Conservation (phyloP, 2,113 vertebrate species). For the Dendropsophus ebraccatus region DNA sequence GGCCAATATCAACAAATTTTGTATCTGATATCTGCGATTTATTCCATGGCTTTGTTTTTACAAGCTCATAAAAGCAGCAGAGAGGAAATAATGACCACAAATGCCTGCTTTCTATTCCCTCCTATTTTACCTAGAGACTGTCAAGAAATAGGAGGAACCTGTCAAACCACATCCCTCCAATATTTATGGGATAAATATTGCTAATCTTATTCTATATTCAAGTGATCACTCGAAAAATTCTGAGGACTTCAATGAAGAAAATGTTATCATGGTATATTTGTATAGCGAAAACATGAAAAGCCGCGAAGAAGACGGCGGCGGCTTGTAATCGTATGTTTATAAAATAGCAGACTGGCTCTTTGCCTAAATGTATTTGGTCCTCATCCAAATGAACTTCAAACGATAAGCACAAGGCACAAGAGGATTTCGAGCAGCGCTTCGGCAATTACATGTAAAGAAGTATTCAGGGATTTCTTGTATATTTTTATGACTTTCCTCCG, state of each 20-base stretch:
- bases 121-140: background rate
- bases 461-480: background rate
- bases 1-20: background rate
- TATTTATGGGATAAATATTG: background rate
- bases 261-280: background rate
- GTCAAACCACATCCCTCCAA: background rate
- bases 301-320: background rate
- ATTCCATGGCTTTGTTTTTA: background rate
- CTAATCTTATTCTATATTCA: background rate
- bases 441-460: slow-evolving; percentile 47
- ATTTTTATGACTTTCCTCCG: slow-evolving; percentile 59
- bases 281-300: background rate
- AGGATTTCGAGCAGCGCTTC: slow-evolving; percentile 44
- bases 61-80: background rate
- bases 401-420: slow-evolving; percentile 59
- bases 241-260: background rate
- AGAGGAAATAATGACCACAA: background rate
- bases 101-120: background rate
- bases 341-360: slow-evolving; percentile 20
- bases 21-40: background rate
- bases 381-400: slow-evolving; percentile 66
- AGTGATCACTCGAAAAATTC: background rate
- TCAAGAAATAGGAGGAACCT: background rate
- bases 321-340: slow-evolving; percentile 28
- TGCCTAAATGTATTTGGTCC: slow-evolving; percentile 60